phyloP scores from a whole-genome alignment of 1,140 invertebrate genomes.

The Temnothorax longispinosus region DNA sequence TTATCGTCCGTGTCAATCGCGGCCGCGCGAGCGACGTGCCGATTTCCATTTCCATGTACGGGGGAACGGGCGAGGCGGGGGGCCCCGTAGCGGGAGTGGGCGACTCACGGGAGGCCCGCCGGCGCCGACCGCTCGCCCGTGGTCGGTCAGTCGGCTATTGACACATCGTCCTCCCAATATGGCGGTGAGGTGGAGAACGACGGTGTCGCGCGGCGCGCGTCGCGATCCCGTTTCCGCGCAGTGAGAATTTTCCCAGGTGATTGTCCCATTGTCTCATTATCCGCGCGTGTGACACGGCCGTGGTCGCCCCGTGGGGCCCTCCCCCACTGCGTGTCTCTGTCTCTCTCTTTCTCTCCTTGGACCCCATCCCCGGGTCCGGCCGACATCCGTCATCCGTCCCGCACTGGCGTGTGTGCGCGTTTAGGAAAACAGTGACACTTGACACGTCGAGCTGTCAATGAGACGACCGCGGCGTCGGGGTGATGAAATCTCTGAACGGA shows the following conservation, averaged over 20 bases:
- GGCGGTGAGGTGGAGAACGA: conserved; percentile 66
- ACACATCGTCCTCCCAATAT: conserved; percentile 71
- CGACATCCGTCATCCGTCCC: too few species aligned
- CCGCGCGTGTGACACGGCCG: not conserved
- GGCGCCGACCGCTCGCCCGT: too few species aligned
- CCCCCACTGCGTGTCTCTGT: not conserved
- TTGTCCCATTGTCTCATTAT: not conserved
- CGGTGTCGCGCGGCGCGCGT: conserved; percentile 53
- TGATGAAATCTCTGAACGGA: not conserved
- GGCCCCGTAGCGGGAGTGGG: too few species aligned
- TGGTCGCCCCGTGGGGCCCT: too few species aligned
- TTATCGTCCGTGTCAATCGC: conserved; percentile 39
- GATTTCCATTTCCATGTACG: conserved; percentile 44
- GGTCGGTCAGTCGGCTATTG: conserved; percentile 48
- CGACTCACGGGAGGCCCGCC: too few species aligned
- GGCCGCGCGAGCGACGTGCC: not conserved
- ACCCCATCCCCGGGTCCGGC: not conserved
- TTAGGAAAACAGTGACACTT: not conserved
- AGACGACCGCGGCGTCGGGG: not conserved
- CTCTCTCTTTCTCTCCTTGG: not conserved
- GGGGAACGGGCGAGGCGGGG: not conserved
- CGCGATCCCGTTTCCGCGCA: conserved; percentile 44
- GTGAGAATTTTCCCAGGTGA: conserved; percentile 62
- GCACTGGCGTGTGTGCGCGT: not conserved
- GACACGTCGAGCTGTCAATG: conserved; percentile 1